Evolutionary conservation across 2,113 vertebrate genomes (phyloP).

Genomic region (Channa maculata): DNA sequence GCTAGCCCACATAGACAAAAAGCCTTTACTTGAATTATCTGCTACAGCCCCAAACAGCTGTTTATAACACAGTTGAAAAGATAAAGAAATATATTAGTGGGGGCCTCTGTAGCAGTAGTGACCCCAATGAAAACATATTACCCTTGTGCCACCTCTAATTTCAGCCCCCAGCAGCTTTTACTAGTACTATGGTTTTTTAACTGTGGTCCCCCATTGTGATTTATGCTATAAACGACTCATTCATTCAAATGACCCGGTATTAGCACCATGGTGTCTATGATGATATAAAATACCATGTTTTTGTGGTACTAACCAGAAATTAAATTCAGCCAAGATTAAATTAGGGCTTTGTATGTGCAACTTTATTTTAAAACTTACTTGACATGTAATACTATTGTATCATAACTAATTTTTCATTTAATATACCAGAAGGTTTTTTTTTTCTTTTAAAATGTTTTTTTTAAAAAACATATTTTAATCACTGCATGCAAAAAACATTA

Average conservation of each 20-base stretch:
- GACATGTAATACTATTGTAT: too few relatives aligned
- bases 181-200: conserved; percentile 64
- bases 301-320: neutral
- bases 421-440: too few relatives aligned
- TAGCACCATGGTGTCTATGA: conserved; percentile 22
- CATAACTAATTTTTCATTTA: too few relatives aligned
- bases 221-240: conserved; percentile 55
- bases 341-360: neutral
- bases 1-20: conserved; percentile 77
- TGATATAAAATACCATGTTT: neutral
- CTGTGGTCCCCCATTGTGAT: conserved; percentile 69
- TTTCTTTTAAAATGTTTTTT: neutral
- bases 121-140: conserved; percentile 83
- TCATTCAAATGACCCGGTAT: conserved; percentile 61
- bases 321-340: neutral
- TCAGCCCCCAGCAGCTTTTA: conserved; percentile 68
- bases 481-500: too few relatives aligned
- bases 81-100: conserved; percentile 85
- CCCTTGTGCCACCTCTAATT: conserved; percentile 78
- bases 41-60: conserved; percentile 85
- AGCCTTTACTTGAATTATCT: conserved; percentile 84
- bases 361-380: too few relatives aligned
- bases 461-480: neutral
- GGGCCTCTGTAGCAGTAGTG: conserved; percentile 69
- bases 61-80: conserved; percentile 84